These are phyloP conservation scores for Lichenostomus cassidix DNA, from an alignment of 2,113 vertebrate species.

Conservation along the genomic window DNA sequence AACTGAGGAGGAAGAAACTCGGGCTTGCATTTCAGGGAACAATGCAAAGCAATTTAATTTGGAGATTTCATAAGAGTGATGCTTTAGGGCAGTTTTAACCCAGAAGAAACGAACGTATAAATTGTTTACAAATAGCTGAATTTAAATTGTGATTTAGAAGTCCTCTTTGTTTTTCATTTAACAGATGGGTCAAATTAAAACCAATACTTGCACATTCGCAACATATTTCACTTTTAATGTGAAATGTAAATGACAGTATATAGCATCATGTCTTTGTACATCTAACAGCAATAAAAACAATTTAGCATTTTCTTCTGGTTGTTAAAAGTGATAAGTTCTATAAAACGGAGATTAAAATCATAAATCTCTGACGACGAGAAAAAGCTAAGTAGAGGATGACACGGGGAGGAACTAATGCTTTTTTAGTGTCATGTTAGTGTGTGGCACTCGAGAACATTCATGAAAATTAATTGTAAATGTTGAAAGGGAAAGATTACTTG, in stretches of 20 bases:
- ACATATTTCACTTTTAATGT: constrained; percentile 75
- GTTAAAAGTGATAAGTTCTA: constrained; percentile 71
- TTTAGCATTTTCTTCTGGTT: constrained; percentile 38
- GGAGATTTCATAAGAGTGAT: constrained; percentile 67
- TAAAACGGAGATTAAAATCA: constrained; percentile 62
- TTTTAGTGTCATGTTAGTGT: neutral
- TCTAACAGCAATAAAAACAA: constrained; percentile 69
- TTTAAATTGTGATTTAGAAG: constrained; percentile 73
- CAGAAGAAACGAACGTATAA: constrained; percentile 72
- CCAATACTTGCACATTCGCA: constrained; percentile 71
- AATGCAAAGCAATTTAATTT: constrained; percentile 68
- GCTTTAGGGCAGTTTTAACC: constrained; percentile 76
- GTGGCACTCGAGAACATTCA: neutral
- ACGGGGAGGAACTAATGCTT: neutral
- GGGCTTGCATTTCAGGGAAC: constrained; percentile 50
- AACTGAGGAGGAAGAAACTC: constrained; percentile 55
- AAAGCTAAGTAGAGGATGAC: constrained; percentile 6
- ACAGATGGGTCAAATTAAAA: constrained; percentile 78
- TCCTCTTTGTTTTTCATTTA: constrained; percentile 69
- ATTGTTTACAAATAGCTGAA: constrained; percentile 75
- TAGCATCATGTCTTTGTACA: constrained; percentile 60
- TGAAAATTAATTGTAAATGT: constrained; percentile 15
- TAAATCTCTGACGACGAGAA: constrained; percentile 63
- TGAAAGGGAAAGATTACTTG: neutral
- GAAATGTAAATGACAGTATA: constrained; percentile 76